Conservation (phyloP, 1,140 invertebrate genomes). For the Drosophila willistoni region DNA sequence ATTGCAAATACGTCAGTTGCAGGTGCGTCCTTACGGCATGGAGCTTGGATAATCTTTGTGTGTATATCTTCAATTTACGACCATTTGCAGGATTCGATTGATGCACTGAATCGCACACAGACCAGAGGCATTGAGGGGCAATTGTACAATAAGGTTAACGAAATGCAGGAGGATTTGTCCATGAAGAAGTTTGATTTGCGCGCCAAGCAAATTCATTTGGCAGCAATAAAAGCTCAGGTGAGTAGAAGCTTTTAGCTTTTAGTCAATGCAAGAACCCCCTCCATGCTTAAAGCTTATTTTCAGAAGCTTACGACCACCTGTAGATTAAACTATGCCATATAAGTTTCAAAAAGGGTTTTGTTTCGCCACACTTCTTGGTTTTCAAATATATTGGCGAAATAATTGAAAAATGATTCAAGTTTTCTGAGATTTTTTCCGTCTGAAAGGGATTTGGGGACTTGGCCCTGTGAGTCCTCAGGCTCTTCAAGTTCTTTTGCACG, state of each 20-base stretch:
- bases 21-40: constrained; percentile 78
- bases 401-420: background rate
- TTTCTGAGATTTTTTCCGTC: background rate
- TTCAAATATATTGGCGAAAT: background rate
- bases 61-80: constrained; percentile 10
- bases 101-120: constrained; percentile 92
- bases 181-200: constrained; percentile 96
- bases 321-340: background rate
- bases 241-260: constrained; percentile 64
- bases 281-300: background rate
- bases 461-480: background rate
- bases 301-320: background rate
- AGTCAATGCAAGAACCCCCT: constrained; percentile 8
- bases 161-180: constrained; percentile 97
- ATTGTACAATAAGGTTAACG: constrained; percentile 96
- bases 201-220: constrained; percentile 94
- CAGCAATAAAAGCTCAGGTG: constrained; percentile 95
- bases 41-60: background rate
- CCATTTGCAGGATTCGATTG: constrained; percentile 89
- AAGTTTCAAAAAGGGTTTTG: background rate
- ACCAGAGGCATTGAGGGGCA: constrained; percentile 93
- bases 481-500: constrained; percentile 30
- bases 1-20: constrained; percentile 92
- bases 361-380: background rate
- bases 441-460: too few relatives aligned